Base-by-base conservation (phyloP, 2,888 invertebrate species). In the Elmis aenea region DNA sequence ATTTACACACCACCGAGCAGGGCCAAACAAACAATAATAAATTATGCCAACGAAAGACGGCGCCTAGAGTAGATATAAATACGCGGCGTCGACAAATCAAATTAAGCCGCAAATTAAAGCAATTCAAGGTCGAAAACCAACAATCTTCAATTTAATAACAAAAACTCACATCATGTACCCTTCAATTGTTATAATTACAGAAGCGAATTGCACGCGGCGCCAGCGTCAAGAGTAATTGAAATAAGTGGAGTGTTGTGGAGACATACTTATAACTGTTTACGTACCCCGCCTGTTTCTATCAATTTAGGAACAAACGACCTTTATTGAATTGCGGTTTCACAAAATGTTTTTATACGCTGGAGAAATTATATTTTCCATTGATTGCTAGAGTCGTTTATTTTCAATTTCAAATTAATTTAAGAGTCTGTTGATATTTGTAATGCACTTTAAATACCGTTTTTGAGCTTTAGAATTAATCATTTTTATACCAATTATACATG, bases 61-160 rank as follows among this genome's bases (percentile, higher is more conserved):
- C n/a, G n/a, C n/a, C n/a, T n/a, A n/a, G n/a, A n/a, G n/a, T n/a
- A n/a, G n/a, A n/a, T n/a, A n/a, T n/a, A 38, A 48, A 44, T 49
- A 42, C 45, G 35, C 45, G 50, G 46, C 46, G 50, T 48, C 48
- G 38, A 25, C 42, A 50, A 50, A 50, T 50, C 43, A 48, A 52
- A 51, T 54, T 51, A 51, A 50, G 45, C 42, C 33, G 24, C 40
- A 45, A 52, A 54, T 52, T 51, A 51, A 51, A 52, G 44, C 50
- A 37, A 46, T 45, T 48, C 46, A 47, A 43, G 46, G 38, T 42
- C 41, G 51, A 49, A 54, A 52, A 48, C 48, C 52, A 50, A 52
- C 53, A 52, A 54, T 52, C 44, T 43, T 33, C 45, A 54, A 55
- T 53, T 55, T 55, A 52, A 54, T 54, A 51, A 51, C 46, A 46